These are phyloP conservation scores for Hormaphis cornu DNA, from an alignment of 1,140 invertebrate genomes.

Conservation along the genomic window DNA sequence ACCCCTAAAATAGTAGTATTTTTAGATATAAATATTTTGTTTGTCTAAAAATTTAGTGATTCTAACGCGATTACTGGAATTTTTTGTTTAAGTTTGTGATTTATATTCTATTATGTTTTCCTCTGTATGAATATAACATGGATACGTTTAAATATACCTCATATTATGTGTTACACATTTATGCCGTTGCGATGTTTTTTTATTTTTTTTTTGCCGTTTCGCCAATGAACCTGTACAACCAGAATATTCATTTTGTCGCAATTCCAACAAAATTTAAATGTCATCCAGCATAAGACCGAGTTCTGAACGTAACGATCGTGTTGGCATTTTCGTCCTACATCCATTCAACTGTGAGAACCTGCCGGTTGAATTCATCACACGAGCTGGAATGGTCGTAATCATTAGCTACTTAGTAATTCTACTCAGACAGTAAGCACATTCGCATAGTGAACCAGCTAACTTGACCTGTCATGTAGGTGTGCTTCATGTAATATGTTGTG, in stretches of 20 bases:
- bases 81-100: too few relatives aligned
- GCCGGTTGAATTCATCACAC: slow-evolving; percentile 13
- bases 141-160: too few relatives aligned
- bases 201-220: not conserved
- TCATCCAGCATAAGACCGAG: not conserved
- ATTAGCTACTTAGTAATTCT: slow-evolving; percentile 24
- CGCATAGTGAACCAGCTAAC: not conserved
- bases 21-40: too few relatives aligned
- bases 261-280: slow-evolving; percentile 6
- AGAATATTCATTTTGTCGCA: not conserved
- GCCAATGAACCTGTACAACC: not conserved
- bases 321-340: slow-evolving; percentile 18
- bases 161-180: too few relatives aligned
- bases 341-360: slow-evolving; percentile 20
- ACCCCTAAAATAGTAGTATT: too few relatives aligned
- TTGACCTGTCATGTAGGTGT: not conserved
- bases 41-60: too few relatives aligned
- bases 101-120: too few relatives aligned
- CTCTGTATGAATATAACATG: too few relatives aligned
- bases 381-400: not conserved
- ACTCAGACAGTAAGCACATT: slow-evolving; percentile 4
- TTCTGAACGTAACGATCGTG: not conserved
- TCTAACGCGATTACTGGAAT: too few relatives aligned
- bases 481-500: not conserved
- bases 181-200: too few relatives aligned